These are phyloP conservation scores for Sitta carolinensis DNA, from an alignment of 2,797 vertebrate species.

Conservation along the genomic window DNA sequence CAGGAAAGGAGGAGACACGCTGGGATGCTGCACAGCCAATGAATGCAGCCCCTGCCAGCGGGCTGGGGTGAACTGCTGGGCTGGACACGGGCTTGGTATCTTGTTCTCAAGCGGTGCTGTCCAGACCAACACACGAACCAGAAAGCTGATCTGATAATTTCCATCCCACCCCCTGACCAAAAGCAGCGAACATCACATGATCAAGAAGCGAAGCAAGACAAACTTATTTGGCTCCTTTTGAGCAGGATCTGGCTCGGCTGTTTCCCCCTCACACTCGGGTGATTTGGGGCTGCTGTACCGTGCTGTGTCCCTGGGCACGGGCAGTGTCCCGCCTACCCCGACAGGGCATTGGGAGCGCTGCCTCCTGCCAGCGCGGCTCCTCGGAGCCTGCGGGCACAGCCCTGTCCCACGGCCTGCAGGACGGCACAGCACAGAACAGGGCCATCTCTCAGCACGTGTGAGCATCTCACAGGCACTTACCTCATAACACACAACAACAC, in stretches of 20 bases:
- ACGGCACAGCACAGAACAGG: background rate
- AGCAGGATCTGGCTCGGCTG: background rate
- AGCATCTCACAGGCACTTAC: background rate
- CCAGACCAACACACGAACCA: background rate
- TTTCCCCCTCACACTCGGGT: fast-evolving
- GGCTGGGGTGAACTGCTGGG: background rate
- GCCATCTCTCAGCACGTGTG: background rate
- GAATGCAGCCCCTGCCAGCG: too few species aligned
- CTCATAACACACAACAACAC: background rate
- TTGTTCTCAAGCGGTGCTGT: background rate
- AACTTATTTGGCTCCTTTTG: background rate
- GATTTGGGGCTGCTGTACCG: background rate
- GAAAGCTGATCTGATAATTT: background rate
- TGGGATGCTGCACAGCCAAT: background rate
- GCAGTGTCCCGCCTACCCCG: fast-evolving
- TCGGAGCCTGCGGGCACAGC: fast-evolving
- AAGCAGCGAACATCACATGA: background rate
- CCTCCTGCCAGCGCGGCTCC: background rate
- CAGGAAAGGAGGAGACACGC: background rate
- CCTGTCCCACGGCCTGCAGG: background rate
- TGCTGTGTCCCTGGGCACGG: background rate
- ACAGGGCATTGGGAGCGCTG: background rate
- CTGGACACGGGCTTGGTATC: background rate
- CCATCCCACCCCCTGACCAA: background rate
- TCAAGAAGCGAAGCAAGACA: background rate